Percentiles rank a stretch among this genome's conserved stretches.
Evolutionary conservation across 2,888 invertebrate genomes (phyloP).

Genomic region (Acrobasis repandana): DNA sequence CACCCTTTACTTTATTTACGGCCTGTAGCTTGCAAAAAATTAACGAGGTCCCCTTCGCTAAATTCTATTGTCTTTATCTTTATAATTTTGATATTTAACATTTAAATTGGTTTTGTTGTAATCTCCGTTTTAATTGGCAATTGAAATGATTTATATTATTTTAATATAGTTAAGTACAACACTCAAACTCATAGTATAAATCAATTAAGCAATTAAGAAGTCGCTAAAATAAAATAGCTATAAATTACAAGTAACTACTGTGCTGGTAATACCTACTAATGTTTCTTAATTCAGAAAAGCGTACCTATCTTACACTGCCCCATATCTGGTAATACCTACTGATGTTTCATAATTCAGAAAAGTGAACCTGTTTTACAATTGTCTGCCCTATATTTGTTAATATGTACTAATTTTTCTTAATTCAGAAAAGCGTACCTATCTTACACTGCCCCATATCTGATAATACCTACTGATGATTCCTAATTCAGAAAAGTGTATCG

Average conservation of each 20-base stretch:
- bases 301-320: no score
- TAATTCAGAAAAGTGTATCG: background rate
- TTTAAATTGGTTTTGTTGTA: slow-evolving; percentile 9
- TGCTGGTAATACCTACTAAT: no score
- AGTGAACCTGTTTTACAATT: slow-evolving; percentile 6
- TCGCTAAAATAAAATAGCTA: no score
- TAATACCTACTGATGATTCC: background rate
- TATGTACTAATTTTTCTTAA: no score
- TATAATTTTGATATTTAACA: slow-evolving; percentile 44
- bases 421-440: no score
- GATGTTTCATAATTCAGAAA: slow-evolving; percentile 2
- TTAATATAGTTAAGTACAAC: background rate
- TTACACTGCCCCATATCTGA: no score
- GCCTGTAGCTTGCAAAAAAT: slow-evolving; percentile 67
- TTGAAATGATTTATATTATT: background rate
- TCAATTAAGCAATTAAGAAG: no score
- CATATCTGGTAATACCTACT: background rate
- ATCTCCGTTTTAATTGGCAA: slow-evolving; percentile 11
- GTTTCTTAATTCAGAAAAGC: no score
- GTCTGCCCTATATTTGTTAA: background rate
- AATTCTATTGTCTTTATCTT: slow-evolving; percentile 65
- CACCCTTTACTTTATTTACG: slow-evolving; percentile 80
- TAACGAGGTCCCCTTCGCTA: slow-evolving; percentile 65
- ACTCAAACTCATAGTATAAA: background rate
- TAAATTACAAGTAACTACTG: no score